Conservation (phyloP, 1,140 invertebrate species). For the Heliothis virescens region DNA sequence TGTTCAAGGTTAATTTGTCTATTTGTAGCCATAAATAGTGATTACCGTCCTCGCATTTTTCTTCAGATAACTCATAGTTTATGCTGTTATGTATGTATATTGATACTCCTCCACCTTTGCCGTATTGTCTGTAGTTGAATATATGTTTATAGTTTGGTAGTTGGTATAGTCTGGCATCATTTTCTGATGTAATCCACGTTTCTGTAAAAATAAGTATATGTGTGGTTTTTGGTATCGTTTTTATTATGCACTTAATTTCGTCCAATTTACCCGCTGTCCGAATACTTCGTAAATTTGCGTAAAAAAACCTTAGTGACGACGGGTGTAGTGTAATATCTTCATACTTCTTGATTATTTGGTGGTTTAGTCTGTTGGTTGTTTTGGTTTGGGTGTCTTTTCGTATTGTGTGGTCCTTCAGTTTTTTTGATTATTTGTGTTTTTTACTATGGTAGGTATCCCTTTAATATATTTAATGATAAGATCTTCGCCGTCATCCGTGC, state of each 20-base stretch:
- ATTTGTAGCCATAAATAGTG: slow-evolving; percentile 58
- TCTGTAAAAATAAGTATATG: slow-evolving; percentile 7
- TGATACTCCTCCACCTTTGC: slow-evolving; percentile 14
- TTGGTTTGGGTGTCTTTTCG: neutral
- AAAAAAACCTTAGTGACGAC: slow-evolving; percentile 55
- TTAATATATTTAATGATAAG: slow-evolving; percentile 8
- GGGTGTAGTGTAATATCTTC: slow-evolving; percentile 39
- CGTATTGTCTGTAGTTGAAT: slow-evolving; percentile 52
- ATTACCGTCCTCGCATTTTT: slow-evolving; percentile 40
- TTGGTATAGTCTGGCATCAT: slow-evolving; percentile 48
- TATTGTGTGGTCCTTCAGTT: neutral
- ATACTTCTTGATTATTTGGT: slow-evolving; percentile 49
- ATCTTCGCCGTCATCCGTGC: slow-evolving; percentile 24
- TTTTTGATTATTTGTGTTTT: neutral
- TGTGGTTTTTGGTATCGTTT: slow-evolving; percentile 43
- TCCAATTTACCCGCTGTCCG: slow-evolving; percentile 48
- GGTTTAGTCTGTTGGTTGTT: neutral
- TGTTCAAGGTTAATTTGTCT: slow-evolving; percentile 38
- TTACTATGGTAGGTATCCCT: neutral
- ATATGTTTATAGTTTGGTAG: slow-evolving; percentile 52
- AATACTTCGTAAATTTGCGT: slow-evolving; percentile 55
- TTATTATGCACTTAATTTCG: slow-evolving; percentile 57
- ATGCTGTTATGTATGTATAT: neutral
- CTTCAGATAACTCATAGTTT: neutral
- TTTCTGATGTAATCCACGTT: slow-evolving; percentile 54